Percentiles rank a stretch among this genome's conserved stretches.
Conservation (phyloP, 2,797 vertebrate species). For the Pampus argenteus region DNA sequence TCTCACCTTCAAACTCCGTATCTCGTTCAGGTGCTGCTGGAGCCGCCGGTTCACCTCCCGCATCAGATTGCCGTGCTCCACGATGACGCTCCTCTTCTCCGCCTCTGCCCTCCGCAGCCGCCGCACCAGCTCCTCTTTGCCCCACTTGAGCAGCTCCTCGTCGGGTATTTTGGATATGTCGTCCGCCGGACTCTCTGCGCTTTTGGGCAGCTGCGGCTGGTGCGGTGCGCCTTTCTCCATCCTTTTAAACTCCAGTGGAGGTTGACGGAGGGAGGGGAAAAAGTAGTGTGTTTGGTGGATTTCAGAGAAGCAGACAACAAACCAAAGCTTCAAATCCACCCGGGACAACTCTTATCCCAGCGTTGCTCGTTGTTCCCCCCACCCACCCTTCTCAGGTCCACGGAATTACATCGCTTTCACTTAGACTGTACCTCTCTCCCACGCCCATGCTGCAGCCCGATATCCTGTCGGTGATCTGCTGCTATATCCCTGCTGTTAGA, state of each 20-base stretch:
- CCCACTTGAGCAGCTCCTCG: constrained; percentile 93
- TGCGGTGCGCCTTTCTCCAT: constrained; percentile 79
- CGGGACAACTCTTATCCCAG: constrained; percentile 47
- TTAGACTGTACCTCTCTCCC: constrained; percentile 25
- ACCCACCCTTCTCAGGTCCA: constrained; percentile 26
- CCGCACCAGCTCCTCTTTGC: constrained; percentile 93
- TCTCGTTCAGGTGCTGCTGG: constrained; percentile 96
- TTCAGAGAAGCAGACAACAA: constrained; percentile 25
- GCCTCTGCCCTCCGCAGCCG: constrained; percentile 92
- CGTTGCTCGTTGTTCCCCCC: constrained; percentile 18
- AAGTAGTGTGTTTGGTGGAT: constrained; percentile 36
- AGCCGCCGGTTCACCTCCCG: constrained; percentile 96
- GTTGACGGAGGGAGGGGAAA: not conserved
- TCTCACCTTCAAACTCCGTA: constrained; percentile 94
- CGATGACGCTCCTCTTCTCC: constrained; percentile 95
- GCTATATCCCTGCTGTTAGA: constrained; percentile 14
- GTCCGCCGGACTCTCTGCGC: constrained; percentile 82
- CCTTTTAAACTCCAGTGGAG: constrained; percentile 47
- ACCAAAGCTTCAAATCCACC: constrained; percentile 35
- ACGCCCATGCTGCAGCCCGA: constrained; percentile 59
- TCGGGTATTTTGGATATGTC: constrained; percentile 93
- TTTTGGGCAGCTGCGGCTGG: constrained; percentile 71
- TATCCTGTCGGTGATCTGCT: constrained; percentile 17
- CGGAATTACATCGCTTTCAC: constrained; percentile 35
- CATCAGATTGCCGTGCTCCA: constrained; percentile 97